A percentile compares a stretch with the other conserved stretches of the same genome.
phyloP scores from a whole-genome alignment of 2,113 vertebrate genomes.

The Casuarius casuarius region DNA sequence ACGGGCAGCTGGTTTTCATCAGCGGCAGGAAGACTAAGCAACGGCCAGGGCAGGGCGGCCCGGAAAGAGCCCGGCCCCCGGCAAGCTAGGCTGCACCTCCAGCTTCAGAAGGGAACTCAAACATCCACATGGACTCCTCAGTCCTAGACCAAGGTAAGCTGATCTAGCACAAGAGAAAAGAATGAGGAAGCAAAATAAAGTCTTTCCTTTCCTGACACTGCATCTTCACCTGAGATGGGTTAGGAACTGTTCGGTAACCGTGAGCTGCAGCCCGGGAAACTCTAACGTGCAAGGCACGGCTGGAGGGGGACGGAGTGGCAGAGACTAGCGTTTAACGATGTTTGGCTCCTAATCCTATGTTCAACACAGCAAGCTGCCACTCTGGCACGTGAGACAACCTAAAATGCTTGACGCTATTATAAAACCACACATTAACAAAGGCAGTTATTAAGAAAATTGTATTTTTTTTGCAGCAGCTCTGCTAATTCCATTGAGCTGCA shows the following conservation, averaged over 20 bases:
- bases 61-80: background rate
- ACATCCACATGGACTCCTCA: background rate
- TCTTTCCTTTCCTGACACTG: background rate
- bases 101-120: background rate
- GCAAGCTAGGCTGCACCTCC: background rate
- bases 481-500: accelerated
- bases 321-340: accelerated
- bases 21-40: background rate
- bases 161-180: background rate
- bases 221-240: background rate
- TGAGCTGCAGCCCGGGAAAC: background rate
- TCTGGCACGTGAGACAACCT: accelerated
- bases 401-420: background rate
- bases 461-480: background rate
- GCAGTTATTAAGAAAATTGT: background rate
- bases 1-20: accelerated
- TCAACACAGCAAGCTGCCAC: background rate
- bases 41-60: accelerated
- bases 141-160: background rate
- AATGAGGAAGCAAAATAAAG: background rate
- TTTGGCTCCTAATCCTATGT: accelerated
- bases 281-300: background rate
- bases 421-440: background rate
- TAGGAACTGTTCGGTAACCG: background rate
- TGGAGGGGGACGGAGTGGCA: background rate